phyloP scores from a whole-genome alignment of 2,113 vertebrate species.

The Rhizomys pruinosus region DNA sequence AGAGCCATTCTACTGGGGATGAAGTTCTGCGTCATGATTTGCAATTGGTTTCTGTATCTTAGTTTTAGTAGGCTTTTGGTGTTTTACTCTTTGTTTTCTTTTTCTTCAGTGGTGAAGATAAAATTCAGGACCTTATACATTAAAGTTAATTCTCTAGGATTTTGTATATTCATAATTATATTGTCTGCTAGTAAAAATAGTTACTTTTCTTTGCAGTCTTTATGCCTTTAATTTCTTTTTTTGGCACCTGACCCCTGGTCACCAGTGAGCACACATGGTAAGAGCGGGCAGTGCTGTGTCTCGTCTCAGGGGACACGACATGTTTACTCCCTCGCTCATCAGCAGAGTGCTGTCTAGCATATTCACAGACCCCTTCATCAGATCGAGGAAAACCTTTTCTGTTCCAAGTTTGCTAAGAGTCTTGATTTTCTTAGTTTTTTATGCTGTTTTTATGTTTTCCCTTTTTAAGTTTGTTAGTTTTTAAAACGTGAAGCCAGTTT shows the following conservation, averaged over 20 bases:
- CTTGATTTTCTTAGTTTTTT: neutral
- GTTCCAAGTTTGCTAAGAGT: neutral
- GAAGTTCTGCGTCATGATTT: neutral
- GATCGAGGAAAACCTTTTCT: neutral
- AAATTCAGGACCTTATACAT: neutral
- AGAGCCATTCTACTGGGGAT: neutral
- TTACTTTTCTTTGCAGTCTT: constrained; percentile 12
- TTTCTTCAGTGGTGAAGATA: neutral
- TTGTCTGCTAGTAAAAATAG: neutral
- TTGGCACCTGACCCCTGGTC: neutral
- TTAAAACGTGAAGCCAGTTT: constrained; percentile 29
- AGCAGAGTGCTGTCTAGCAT: neutral
- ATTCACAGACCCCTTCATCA: neutral
- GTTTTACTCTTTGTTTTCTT: neutral
- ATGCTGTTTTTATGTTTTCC: neutral
- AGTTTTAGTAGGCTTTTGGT: neutral
- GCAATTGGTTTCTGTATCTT: neutral
- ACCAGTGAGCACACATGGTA: neutral
- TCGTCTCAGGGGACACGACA: neutral
- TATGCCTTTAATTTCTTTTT: constrained; percentile 25
- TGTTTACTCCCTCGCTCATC: neutral
- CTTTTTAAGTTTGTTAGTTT: neutral
- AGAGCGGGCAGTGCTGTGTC: neutral
- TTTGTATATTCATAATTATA: constrained; percentile 18
- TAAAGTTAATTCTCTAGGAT: neutral